A percentile compares a stretch with the other conserved stretches of the same genome.
These are phyloP conservation scores for Strigops habroptila DNA, from an alignment of 2,113 vertebrate species.

Conservation along the genomic window DNA sequence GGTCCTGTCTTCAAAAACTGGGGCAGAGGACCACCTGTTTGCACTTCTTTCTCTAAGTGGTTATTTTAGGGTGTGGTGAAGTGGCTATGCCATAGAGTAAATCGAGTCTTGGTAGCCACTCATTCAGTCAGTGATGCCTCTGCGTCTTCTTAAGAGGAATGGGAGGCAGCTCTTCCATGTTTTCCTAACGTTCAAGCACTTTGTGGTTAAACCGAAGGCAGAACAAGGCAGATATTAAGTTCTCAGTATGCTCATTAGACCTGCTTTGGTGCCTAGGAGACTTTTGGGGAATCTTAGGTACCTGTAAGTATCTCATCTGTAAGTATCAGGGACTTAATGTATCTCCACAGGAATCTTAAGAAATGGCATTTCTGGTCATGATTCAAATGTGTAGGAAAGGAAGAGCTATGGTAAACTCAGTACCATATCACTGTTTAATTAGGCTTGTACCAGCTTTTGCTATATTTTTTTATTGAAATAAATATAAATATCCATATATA, in stretches of 20 bases:
- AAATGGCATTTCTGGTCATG: not conserved
- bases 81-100: not conserved
- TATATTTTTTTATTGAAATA: not conserved
- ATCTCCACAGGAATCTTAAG: not conserved
- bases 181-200: not conserved
- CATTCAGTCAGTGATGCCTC: not conserved
- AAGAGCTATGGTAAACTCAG: not conserved
- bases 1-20: not conserved
- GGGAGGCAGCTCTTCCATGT: not conserved
- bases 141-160: not conserved
- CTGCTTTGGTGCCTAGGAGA: not conserved
- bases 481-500: not conserved
- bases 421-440: not conserved
- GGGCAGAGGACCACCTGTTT: not conserved
- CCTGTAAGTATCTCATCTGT: not conserved
- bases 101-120: not conserved
- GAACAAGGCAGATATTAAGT: not conserved
- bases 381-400: not conserved
- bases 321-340: not conserved
- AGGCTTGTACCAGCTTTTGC: not conserved
- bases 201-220: not conserved
- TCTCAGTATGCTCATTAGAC: fast-evolving
- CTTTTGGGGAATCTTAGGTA: not conserved
- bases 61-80: not conserved
- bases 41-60: not conserved